phyloP scores from a whole-genome alignment of 1,140 invertebrate species.

The Cepaea nemoralis region DNA sequence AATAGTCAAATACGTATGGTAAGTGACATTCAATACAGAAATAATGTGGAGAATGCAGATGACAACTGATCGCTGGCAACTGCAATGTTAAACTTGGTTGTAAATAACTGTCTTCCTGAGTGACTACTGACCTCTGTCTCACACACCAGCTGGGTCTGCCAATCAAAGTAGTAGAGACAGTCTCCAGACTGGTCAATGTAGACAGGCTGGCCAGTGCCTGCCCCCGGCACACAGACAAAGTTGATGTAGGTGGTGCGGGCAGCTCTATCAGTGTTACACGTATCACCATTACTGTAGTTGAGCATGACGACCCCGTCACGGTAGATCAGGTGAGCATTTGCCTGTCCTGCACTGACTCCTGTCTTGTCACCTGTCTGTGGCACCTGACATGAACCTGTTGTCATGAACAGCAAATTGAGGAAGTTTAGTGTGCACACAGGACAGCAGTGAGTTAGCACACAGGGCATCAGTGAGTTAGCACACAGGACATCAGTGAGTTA shows the following conservation, averaged over 20 bases:
- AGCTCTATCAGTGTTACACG: slow-evolving; percentile 56
- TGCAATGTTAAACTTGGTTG: too few relatives aligned
- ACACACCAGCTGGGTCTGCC: slow-evolving; percentile 64
- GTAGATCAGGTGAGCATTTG: slow-evolving; percentile 54
- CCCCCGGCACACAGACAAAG: slow-evolving; percentile 64
- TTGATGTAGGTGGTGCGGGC: slow-evolving; percentile 63
- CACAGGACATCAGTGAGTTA: too few relatives aligned
- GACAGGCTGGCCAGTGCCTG: slow-evolving; percentile 57
- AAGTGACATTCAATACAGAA: too few relatives aligned
- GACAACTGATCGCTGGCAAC: too few relatives aligned
- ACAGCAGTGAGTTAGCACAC: too few relatives aligned
- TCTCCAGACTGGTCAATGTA: slow-evolving; percentile 64
- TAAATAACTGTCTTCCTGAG: too few relatives aligned
- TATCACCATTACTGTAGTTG: slow-evolving; percentile 59
- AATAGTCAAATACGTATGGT: too few relatives aligned
- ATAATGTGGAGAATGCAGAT: too few relatives aligned
- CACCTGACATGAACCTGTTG: slow-evolving; percentile 61
- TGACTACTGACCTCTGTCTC: slow-evolving; percentile 62
- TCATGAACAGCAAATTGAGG: too few relatives aligned
- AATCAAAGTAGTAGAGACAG: slow-evolving; percentile 67
- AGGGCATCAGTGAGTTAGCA: too few relatives aligned
- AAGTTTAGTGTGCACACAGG: too few relatives aligned
- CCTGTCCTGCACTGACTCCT: slow-evolving; percentile 55
- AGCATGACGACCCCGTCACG: slow-evolving; percentile 57
- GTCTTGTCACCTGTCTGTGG: slow-evolving; percentile 33